Evolutionary conservation across 2,797 vertebrate species (phyloP).

Genomic region (Alouatta caraya): DNA sequence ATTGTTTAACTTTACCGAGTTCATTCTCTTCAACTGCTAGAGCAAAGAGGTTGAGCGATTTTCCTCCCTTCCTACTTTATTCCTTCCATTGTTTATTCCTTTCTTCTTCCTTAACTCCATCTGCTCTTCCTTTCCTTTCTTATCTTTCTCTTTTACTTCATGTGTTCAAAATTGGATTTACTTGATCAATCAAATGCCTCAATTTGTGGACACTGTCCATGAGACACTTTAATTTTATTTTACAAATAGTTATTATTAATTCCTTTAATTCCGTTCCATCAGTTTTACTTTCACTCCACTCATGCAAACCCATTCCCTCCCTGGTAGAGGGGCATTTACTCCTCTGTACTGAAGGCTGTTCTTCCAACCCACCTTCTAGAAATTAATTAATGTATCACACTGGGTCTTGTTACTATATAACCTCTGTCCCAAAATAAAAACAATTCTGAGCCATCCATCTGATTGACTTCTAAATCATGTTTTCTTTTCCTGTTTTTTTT

Average conservation of each 20-base stretch:
- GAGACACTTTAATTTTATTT: neutral
- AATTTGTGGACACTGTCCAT: neutral
- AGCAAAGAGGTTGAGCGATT: neutral
- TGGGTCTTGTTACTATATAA: neutral
- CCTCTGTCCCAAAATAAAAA: neutral
- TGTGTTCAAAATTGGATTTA: neutral
- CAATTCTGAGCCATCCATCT: neutral
- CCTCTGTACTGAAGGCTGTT: neutral
- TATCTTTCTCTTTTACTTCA: neutral
- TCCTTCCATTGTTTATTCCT: neutral
- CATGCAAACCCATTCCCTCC: neutral
- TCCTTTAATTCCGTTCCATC: neutral
- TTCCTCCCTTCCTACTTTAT: neutral
- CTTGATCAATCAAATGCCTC: neutral
- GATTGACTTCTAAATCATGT: neutral
- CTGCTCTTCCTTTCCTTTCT: neutral
- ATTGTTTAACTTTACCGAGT: neutral
- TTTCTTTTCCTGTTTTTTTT: neutral
- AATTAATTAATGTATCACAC: neutral
- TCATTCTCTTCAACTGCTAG: neutral
- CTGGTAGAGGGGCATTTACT: too few relatives aligned
- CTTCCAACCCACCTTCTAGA: neutral
- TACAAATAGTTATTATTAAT: too few relatives aligned
- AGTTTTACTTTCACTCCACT: neutral
- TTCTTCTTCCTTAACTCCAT: neutral